A percentile compares a stretch with the other conserved stretches of the same genome.
phyloP scores from a whole-genome alignment of 2,888 invertebrate genomes.

The Rhodophaea formosa region DNA sequence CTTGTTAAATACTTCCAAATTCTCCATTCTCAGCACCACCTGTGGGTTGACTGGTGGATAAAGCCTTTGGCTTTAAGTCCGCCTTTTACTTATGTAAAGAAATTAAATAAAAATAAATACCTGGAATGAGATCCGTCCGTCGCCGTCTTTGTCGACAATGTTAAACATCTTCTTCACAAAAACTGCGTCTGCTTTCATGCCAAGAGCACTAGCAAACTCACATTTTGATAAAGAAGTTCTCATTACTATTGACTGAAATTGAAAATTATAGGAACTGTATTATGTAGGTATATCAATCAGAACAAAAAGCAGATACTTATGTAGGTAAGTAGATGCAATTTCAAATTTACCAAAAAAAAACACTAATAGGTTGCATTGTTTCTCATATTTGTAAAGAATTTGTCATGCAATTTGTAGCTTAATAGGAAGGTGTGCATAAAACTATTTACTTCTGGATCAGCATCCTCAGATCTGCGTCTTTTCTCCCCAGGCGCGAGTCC shows the following conservation, averaged over 20 bases:
- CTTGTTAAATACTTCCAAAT: too few relatives aligned
- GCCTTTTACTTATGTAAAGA: too few relatives aligned
- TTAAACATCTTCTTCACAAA: slow-evolving; percentile 99
- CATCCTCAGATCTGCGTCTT: slow-evolving; percentile 86
- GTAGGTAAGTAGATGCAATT: background rate
- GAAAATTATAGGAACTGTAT: background rate
- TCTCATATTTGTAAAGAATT: too few relatives aligned
- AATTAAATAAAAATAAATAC: slow-evolving; percentile 53
- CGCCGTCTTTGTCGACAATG: slow-evolving; percentile 96
- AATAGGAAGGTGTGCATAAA: background rate
- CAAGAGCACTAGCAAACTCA: slow-evolving; percentile 96
- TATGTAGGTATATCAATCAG: background rate
- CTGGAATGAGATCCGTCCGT: slow-evolving; percentile 96
- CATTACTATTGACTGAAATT: slow-evolving; percentile 90
- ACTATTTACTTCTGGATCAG: slow-evolving; percentile 85
- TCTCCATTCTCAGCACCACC: too few relatives aligned
- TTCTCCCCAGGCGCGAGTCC: slow-evolving; percentile 93
- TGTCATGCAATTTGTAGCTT: too few relatives aligned
- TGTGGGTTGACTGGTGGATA: too few relatives aligned
- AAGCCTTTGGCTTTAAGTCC: too few relatives aligned
- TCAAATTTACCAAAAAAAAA: too few relatives aligned
- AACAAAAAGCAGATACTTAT: background rate
- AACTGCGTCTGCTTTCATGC: slow-evolving; percentile 96
- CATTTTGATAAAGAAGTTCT: slow-evolving; percentile 93
- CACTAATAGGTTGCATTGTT: too few relatives aligned